A percentile compares a stretch with the other conserved stretches of the same genome.
phyloP scores from a whole-genome alignment of 2,797 vertebrate genomes.

The Zenarchopterus dispar region DNA sequence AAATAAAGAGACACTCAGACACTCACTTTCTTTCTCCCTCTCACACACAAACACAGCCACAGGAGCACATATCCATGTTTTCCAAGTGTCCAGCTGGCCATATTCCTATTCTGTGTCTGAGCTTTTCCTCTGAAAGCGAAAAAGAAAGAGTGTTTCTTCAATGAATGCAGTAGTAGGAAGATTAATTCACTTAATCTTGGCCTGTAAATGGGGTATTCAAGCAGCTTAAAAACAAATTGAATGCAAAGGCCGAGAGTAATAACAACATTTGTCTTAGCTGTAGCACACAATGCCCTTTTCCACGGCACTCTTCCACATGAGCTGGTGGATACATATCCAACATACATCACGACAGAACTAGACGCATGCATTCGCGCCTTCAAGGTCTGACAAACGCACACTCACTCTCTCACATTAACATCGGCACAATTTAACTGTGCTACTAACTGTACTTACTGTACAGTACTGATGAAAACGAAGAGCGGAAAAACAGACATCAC shows the following conservation, averaged over 20 bases:
- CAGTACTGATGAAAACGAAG: neutral
- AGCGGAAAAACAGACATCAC: neutral
- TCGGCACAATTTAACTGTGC: neutral
- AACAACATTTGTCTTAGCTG: conserved; percentile 81
- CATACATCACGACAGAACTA: conserved; percentile 53
- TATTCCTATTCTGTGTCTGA: conserved; percentile 32
- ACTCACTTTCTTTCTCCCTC: neutral
- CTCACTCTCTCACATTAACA: neutral
- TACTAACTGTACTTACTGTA: neutral
- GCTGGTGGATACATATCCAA: conserved; percentile 49
- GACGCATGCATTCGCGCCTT: conserved; percentile 21
- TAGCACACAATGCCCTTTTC: conserved; percentile 68
- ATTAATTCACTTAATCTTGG: conserved; percentile 83
- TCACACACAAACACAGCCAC: neutral
- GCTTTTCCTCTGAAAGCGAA: conserved; percentile 38
- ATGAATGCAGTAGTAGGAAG: conserved; percentile 66
- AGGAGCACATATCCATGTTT: conserved; percentile 37
- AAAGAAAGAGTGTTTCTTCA: conserved; percentile 53
- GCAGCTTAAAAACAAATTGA: conserved; percentile 82
- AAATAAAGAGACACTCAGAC: conserved; percentile 26
- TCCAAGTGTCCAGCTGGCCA: conserved; percentile 41
- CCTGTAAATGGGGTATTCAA: conserved; percentile 82
- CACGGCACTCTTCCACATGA: conserved; percentile 62
- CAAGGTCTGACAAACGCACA: conserved; percentile 3
- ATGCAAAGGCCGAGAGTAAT: conserved; percentile 80